These are phyloP conservation scores for Eptesicus fuscus DNA, from an alignment of 2,113 vertebrate genomes.

Conservation along the genomic window DNA sequence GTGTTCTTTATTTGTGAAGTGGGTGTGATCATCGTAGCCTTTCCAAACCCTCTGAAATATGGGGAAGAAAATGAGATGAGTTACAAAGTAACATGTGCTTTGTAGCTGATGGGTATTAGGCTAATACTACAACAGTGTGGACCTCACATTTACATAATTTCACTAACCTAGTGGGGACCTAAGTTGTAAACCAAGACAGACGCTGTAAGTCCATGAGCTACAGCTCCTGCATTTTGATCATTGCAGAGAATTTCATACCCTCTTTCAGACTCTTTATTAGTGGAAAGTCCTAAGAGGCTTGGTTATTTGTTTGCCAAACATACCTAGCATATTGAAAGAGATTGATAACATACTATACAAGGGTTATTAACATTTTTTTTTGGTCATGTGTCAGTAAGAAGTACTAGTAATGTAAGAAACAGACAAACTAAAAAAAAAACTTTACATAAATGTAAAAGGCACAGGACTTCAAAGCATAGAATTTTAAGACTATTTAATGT, in stretches of 20 bases:
- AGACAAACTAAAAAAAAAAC: background rate
- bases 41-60: background rate
- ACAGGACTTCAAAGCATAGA: background rate
- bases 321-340: background rate
- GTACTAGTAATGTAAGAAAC: background rate
- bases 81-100: background rate
- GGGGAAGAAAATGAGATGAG: background rate
- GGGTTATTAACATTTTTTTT: background rate
- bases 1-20: background rate
- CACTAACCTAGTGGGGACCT: background rate
- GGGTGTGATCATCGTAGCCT: background rate
- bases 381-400: conserved; percentile 1
- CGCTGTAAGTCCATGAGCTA: background rate
- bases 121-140: background rate
- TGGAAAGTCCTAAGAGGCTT: background rate
- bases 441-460: background rate
- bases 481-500: background rate
- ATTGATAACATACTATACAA: background rate
- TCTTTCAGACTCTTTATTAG: background rate
- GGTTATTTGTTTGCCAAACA: background rate
- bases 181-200: background rate
- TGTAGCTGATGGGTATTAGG: background rate
- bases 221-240: background rate
- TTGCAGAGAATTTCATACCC: background rate
- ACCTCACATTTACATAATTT: background rate